These are phyloP conservation scores for Botia kubotai DNA, from an alignment of 2,797 vertebrate species.

Conservation along the genomic window DNA sequence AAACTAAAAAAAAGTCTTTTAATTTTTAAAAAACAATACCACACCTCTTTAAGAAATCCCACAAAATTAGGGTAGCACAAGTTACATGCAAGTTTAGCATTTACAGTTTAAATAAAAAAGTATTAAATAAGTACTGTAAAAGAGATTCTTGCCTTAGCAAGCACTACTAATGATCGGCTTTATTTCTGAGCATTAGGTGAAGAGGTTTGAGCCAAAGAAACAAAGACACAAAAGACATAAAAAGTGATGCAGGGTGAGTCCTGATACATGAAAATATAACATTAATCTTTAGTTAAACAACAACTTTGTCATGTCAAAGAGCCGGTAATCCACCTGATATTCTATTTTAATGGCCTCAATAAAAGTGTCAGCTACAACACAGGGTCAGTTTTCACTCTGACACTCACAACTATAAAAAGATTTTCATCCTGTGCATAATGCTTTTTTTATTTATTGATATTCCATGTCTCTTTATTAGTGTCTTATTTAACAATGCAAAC, in stretches of 20 bases:
- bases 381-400: conserved; percentile 70
- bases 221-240: conserved; percentile 4
- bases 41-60: too few relatives aligned
- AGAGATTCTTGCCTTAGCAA: too few relatives aligned
- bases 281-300: conserved; percentile 72
- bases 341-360: conserved; percentile 76
- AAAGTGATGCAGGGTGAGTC: conserved; percentile 57
- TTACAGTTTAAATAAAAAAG: too few relatives aligned
- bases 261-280: conserved; percentile 77
- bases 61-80: too few relatives aligned
- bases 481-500: conserved; percentile 76
- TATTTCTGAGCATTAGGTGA: background rate
- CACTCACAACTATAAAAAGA: conserved; percentile 41
- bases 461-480: conserved; percentile 68
- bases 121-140: background rate
- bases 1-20: too few relatives aligned
- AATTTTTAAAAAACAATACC: too few relatives aligned
- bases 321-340: conserved; percentile 78
- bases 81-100: too few relatives aligned
- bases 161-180: too few relatives aligned
- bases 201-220: background rate
- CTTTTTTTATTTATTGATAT: conserved; percentile 64
- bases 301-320: conserved; percentile 79
- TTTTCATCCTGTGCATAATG: conserved; percentile 56
- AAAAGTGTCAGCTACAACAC: conserved; percentile 72